Conservation (phyloP, 2,797 vertebrate species). For the Lycodopsis pacificus region DNA sequence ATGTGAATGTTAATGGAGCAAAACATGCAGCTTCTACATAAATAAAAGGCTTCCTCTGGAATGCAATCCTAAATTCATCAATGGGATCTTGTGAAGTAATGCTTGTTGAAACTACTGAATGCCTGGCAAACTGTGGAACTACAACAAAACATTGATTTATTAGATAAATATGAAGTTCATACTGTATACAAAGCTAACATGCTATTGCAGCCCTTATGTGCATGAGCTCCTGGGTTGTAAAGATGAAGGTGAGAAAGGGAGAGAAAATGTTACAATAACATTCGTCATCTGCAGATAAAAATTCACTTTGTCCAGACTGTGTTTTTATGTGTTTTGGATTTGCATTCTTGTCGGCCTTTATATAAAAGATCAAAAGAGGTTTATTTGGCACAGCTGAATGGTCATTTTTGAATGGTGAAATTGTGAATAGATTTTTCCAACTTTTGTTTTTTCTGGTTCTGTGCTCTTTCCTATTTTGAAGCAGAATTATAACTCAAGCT, state of each 20-base stretch:
- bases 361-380: neutral
- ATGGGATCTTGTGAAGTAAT: slow-evolving; percentile 22
- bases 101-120: neutral
- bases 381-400: neutral
- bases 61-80: slow-evolving; percentile 27
- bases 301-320: slow-evolving; percentile 1
- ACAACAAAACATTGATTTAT: slow-evolving; percentile 1
- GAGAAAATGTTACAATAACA: neutral
- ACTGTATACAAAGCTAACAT: slow-evolving; percentile 7
- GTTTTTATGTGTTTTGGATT: slow-evolving; percentile 6
- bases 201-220: neutral
- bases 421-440: neutral
- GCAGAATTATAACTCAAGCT: slow-evolving; percentile 48
- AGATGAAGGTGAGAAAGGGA: slow-evolving; percentile 1
- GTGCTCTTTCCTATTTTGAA: slow-evolving; percentile 40
- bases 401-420: neutral
- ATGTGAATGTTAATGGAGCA: slow-evolving; percentile 52
- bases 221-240: neutral
- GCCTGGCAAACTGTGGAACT: neutral
- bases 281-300: slow-evolving; percentile 9
- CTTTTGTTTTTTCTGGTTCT: slow-evolving; percentile 38
- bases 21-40: slow-evolving; percentile 51
- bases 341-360: neutral
- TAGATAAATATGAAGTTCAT: neutral
- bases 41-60: slow-evolving; percentile 51